Percentiles rank a stretch among this genome's conserved stretches.
Evolutionary conservation across 2,888 invertebrate genomes (phyloP).

Genomic region (Eupithecia vulgata): DNA sequence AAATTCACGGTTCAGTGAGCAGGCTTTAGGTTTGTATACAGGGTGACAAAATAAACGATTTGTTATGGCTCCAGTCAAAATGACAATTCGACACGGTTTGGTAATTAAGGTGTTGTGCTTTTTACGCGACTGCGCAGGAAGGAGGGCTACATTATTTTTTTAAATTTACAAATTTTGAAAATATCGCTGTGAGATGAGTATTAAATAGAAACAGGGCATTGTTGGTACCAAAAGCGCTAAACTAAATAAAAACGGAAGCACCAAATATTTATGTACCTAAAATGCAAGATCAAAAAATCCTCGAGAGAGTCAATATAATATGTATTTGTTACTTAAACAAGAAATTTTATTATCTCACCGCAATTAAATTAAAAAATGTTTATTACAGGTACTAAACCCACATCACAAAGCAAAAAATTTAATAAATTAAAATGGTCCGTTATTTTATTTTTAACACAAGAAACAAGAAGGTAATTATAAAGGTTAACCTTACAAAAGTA

Average conservation of each 20-base stretch:
- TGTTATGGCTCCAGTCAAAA: conserved; percentile 9
- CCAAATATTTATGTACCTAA: not conserved
- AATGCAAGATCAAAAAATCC: too few species aligned
- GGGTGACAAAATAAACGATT: conserved; percentile 20
- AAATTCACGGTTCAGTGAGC: conserved; percentile 38
- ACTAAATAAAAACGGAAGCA: not conserved
- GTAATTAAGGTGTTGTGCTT: not conserved
- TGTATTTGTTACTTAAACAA: too few species aligned
- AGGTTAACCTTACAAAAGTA: too few species aligned
- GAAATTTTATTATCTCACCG: too few species aligned
- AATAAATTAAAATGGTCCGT: too few species aligned
- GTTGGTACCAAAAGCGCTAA: too few species aligned
- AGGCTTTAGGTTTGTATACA: conserved; percentile 29
- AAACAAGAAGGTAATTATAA: not conserved
- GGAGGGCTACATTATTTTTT: too few species aligned
- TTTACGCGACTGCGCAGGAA: not conserved
- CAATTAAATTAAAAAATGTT: too few species aligned
- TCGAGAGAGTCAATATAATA: too few species aligned
- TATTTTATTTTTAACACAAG: not conserved
- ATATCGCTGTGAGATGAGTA: not conserved
- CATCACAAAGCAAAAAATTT: too few species aligned
- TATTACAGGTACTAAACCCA: too few species aligned
- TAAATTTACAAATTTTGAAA: too few species aligned
- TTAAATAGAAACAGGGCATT: not conserved
- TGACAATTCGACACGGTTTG: conserved; percentile 1